Evolutionary conservation across 2,888 invertebrate genomes (phyloP).

Genomic region (Acleris holmiana): DNA sequence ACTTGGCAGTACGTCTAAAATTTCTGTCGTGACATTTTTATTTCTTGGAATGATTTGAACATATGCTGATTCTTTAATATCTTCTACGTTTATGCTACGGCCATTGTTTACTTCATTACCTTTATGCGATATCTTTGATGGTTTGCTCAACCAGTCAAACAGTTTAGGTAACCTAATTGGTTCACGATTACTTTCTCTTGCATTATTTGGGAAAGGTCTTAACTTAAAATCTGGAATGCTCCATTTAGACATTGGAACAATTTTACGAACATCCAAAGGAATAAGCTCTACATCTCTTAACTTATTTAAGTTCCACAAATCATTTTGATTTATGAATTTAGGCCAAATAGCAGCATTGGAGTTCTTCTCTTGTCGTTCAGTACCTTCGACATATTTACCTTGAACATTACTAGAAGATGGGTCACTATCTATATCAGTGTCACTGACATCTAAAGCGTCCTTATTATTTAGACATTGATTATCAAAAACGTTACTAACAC

Average conservation of each 20-base stretch:
- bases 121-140: slow-evolving; percentile 7
- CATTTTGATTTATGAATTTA: slow-evolving; percentile 35
- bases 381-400: slow-evolving; percentile 31
- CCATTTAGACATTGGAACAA: slow-evolving; percentile 25
- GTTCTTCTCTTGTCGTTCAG: not conserved
- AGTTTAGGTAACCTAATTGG: slow-evolving; percentile 6
- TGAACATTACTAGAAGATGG: slow-evolving; percentile 41
- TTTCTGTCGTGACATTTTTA: slow-evolving; percentile 39
- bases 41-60: slow-evolving; percentile 21
- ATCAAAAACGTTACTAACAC: not conserved
- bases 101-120: not conserved
- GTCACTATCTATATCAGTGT: slow-evolving; percentile 39
- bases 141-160: slow-evolving; percentile 10
- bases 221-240: slow-evolving; percentile 33
- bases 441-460: not conserved
- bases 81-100: not conserved
- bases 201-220: slow-evolving; percentile 3
- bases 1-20: slow-evolving; percentile 43
- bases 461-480: not conserved
- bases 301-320: slow-evolving; percentile 52
- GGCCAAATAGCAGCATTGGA: not conserved
- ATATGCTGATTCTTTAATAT: not conserved
- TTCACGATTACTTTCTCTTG: not conserved
- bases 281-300: slow-evolving; percentile 59
- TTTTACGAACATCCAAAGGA: slow-evolving; percentile 39